Base-by-base conservation (phyloP, 2,113 vertebrate genomes). In the Haemorhous mexicanus region DNA sequence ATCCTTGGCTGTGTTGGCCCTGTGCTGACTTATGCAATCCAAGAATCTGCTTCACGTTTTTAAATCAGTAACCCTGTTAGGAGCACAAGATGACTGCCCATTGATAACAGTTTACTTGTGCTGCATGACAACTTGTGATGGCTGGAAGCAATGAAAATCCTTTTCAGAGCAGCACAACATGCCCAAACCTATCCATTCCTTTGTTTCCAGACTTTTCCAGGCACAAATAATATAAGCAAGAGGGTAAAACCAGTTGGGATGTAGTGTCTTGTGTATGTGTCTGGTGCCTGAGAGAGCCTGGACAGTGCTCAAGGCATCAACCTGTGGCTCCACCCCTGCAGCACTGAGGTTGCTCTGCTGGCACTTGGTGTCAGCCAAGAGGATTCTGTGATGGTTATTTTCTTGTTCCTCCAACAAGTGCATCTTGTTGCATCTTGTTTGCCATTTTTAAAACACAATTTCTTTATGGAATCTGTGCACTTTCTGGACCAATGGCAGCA, bases 101-200 rank as follows among this genome's bases (percentile, higher is more conserved):
- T 3, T 5, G 44, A 47, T 7, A 49, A 33, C 22, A 20, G 16
- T 37, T 76, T 23, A 6, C 53, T 90, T 69, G 11, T 32, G 28
- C 49, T 6, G 0, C 1, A 6, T 75, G 81, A 55, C 17, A 39
- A 39, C 24, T 49, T 61, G 13, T 11, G 11, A 33, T 77, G 0
- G 0, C 53, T 64, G 66, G 44, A 87, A 84, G 46, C 21, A 52
- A 43, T 23, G 9, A 75, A 75, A 93, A 50, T 43, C 13, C 37
- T 70, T 26, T 63, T 28, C 21, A 64, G 35, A 35, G 41, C 30
- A 49, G 22, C 22, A 13, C 0, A 0, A 16, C 61, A 2, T 28
- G 53, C 17, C 53, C 2, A 1, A 52, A 56, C 4, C 35, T 32
- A 32, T 35, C 8, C 28, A 7, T 28, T 82, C 26, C 7, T n/a